Base-by-base conservation (phyloP, 2,888 invertebrate genomes). In the Euproctis similis region DNA sequence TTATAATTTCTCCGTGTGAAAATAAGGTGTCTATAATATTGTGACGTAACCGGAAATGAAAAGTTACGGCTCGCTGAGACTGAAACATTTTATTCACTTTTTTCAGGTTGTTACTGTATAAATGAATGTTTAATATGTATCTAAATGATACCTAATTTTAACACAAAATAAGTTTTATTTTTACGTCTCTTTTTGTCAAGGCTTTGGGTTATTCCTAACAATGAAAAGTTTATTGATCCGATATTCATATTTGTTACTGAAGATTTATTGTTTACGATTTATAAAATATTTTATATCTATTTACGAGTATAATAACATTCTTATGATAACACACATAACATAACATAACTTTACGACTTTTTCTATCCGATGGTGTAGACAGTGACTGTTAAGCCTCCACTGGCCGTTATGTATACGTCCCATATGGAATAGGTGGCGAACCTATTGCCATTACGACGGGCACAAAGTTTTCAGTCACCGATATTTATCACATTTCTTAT, bases 21-120 rank as follows among this genome's bases (percentile, higher is more conserved):
- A 62, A 63, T 58, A 61, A 61, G 58, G 63, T 59, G 55, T 61
- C 62, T 55, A 57, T 63, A 58, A 57, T 62, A 59, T 47, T 54
- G 47, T 48, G 52, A 54, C 39, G 36, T 35, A 34, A 44, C 46
- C 40, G 59, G 64, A 62, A 61, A 68, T 63, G 64, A 65, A 61
- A 60, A 50, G 45, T 39, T 41, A 37, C 47, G 34, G 37, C 38
- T 39, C 42, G 42, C 31, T 36, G 34, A 36, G 39, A 36, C 24
- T 32, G 32, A 39, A 5, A 35, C 23, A 34, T 43, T 47, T 43
- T 43, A 50, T 24, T 31, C 35, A 37, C 41, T 51, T 40, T 40
- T 36, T 38, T 31, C 44, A 47, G 42, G 48, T n/a, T n/a, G 45
- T 45, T 45, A 48, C 49, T 46, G 14, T 7, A 8, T 8, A 19